A percentile compares a stretch with the other conserved stretches of the same genome.
These are phyloP conservation scores for Amblyjoppa fuscipennis DNA, from an alignment of 2,888 invertebrate genomes.

Conservation along the genomic window DNA sequence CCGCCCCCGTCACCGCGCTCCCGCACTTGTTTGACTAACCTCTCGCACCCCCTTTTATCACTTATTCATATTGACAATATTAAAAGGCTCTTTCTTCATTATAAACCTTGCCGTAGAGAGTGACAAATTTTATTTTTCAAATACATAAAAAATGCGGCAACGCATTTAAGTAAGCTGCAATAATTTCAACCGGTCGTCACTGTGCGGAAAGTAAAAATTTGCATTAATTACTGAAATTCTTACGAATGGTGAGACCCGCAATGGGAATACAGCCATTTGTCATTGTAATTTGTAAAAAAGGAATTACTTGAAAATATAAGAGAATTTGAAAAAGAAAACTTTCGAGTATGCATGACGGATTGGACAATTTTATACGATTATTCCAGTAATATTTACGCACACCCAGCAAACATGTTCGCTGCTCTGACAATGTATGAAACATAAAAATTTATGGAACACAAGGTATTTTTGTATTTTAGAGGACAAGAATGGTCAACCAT, in stretches of 20 bases:
- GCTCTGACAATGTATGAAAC: neutral
- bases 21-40: slow-evolving; percentile 37
- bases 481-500: too few species aligned
- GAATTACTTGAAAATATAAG: neutral
- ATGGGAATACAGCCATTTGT: neutral
- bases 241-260: neutral
- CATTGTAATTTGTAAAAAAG: neutral
- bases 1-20: neutral
- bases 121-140: neutral
- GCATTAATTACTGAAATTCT: neutral
- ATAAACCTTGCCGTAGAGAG: neutral
- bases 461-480: too few species aligned
- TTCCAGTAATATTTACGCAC: neutral
- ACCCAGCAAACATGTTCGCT: neutral
- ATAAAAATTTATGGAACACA: too few species aligned
- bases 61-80: slow-evolving; percentile 2
- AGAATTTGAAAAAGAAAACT: neutral
- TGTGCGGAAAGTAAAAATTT: neutral
- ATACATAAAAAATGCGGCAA: too few species aligned
- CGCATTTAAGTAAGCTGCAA: neutral
- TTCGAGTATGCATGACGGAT: neutral
- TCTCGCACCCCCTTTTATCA: neutral
- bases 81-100: neutral
- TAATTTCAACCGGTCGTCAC: neutral
- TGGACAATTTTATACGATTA: neutral